Evolutionary conservation across 2,797 vertebrate genomes (phyloP).

Genomic region (Ispidina picta): DNA sequence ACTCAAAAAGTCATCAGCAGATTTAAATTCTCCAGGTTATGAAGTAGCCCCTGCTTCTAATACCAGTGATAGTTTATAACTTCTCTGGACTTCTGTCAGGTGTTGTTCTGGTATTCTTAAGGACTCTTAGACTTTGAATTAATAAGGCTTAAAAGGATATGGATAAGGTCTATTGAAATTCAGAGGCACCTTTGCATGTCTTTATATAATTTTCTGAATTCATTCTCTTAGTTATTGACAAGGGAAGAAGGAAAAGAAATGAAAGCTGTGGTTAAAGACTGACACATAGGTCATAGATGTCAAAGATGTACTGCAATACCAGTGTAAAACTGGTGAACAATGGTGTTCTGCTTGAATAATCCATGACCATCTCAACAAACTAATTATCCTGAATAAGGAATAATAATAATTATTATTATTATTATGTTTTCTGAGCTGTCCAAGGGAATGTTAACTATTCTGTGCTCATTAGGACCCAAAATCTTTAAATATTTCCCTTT

Average conservation of each 20-base stretch:
- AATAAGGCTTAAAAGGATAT: not conserved
- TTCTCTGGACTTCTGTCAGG: not conserved
- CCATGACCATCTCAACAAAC: not conserved
- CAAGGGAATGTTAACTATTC: not conserved
- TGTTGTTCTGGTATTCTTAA: not conserved
- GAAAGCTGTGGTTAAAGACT: not conserved
- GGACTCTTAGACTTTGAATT: not conserved
- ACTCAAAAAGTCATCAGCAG: not conserved
- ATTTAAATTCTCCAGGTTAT: not conserved
- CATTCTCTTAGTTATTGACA: slow-evolving; percentile 1
- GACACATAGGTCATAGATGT: not conserved
- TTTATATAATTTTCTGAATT: not conserved
- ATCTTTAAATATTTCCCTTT: not conserved
- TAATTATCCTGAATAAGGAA: not conserved
- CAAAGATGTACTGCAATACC: not conserved
- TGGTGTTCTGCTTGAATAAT: not conserved
- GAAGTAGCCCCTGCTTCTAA: not conserved
- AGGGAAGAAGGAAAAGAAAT: slow-evolving; percentile 10
- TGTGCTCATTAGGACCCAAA: not conserved
- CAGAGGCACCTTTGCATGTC: not conserved
- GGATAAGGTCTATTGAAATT: not conserved
- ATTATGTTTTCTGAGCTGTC: not conserved
- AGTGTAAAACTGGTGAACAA: not conserved
- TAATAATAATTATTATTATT: not conserved
- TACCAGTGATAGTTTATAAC: not conserved